Evolutionary conservation across 2,113 vertebrate species (phyloP).

Genomic region (Sylvicapra grimmia): DNA sequence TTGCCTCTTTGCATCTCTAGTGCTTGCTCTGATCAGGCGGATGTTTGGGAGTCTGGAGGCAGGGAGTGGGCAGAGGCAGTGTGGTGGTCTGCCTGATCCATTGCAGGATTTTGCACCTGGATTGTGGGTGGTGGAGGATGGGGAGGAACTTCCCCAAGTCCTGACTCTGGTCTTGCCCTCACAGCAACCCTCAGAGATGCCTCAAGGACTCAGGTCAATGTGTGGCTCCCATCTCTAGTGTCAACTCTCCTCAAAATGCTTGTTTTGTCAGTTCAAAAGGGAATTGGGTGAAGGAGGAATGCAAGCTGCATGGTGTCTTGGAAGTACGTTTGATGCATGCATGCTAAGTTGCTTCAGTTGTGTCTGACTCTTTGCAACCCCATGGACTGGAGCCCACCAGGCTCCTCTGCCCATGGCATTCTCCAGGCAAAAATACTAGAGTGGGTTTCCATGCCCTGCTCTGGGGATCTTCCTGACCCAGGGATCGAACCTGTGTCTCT

Average conservation of each 20-base stretch:
- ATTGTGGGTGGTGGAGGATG: rapidly evolving
- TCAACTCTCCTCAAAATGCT: background rate
- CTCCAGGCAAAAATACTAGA: background rate
- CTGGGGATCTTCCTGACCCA: background rate
- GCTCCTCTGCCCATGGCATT: background rate
- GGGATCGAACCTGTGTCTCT: background rate
- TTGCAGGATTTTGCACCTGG: background rate
- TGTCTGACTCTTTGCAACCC: background rate
- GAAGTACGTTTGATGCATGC: background rate
- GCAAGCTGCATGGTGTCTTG: background rate
- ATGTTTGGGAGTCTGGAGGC: background rate
- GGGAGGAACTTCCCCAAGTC: background rate
- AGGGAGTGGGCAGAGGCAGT: background rate
- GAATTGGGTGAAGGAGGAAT: background rate
- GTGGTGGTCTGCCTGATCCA: too few species aligned
- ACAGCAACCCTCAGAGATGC: background rate
- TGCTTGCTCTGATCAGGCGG: background rate
- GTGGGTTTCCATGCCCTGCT: background rate
- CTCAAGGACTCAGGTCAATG: background rate
- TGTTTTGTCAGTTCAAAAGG: background rate
- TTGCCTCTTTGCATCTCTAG: background rate
- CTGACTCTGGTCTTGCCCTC: background rate
- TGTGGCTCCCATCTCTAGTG: background rate
- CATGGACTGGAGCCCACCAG: background rate
- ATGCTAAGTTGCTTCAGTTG: background rate